Conservation (phyloP, 1,140 invertebrate species). For the Cheumatopsyche charites region DNA sequence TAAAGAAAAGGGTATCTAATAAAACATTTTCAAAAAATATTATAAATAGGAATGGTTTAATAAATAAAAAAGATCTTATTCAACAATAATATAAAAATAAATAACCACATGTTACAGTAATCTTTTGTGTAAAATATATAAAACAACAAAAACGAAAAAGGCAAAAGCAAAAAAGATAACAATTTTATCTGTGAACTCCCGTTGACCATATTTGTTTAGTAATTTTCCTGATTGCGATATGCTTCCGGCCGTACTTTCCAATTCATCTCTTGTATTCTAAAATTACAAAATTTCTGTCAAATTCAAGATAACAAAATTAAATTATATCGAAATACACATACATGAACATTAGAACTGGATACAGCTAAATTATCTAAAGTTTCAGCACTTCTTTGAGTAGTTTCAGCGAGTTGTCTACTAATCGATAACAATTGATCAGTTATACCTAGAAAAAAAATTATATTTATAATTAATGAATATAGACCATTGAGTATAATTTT, state of each 20-base stretch:
- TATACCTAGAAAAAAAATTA: constrained; percentile 59
- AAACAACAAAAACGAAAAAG: constrained; percentile 90
- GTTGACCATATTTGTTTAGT: constrained; percentile 89
- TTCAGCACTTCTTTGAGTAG: constrained; percentile 82
- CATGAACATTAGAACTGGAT: constrained; percentile 65
- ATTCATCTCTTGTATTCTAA: constrained; percentile 80
- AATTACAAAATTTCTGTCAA: constrained; percentile 49
- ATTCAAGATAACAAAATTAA: too few species aligned
- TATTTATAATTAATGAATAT: neutral
- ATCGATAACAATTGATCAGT: constrained; percentile 86
- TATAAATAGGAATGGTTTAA: constrained; percentile 3
- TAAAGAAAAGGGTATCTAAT: too few species aligned
- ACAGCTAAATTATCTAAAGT: constrained; percentile 82
- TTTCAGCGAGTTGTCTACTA: constrained; percentile 82
- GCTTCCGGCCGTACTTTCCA: constrained; percentile 82
- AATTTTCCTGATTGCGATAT: constrained; percentile 89
- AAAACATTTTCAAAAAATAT: constrained; percentile 1
- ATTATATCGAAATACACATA: constrained; percentile 17
- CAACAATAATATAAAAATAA: neutral
- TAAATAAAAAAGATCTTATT: constrained; percentile 19
- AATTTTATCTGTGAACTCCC: constrained; percentile 94
- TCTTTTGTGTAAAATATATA: constrained; percentile 91
- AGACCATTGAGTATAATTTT: neutral
- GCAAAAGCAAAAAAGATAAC: constrained; percentile 87
- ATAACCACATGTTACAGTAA: constrained; percentile 72